Base-by-base conservation (phyloP, 2,888 invertebrate species). In the Macropis europaea region DNA sequence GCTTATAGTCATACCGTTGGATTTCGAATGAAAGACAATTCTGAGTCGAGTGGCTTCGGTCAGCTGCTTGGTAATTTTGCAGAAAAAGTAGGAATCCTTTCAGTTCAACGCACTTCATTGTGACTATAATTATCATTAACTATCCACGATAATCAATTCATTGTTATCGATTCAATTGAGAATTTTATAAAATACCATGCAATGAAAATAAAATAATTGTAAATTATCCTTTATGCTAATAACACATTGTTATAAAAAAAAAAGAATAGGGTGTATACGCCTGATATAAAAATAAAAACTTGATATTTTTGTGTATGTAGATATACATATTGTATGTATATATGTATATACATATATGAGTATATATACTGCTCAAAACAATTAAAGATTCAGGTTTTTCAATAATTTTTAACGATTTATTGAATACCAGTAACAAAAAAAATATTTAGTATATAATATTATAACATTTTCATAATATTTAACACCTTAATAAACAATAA, bases 21-120 rank as follows among this genome's bases (percentile, higher is more conserved):
- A 40, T 90, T 92, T 73, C 91, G 91, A 78, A 90, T 91, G 85
- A 92, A 91, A 77, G 91, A 91, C 77, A 90, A 90, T 57, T 89
- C 90, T 22, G 92, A 92, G 54, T 88, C 90, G 24, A 90, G 91
- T 38, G 88, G 86, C 17, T 82, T 93, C 17, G 90, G 92, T 24
- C 90, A 91, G 62, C 81, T 93, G 19, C 84, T 93, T 36, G 92
- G 92, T 57, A 92, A 70, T 36, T 68, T 77, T 40, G 73, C 67
- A 4, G 93, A 92, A 79, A 93, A 92, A 90, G 92, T 93, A 63
- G 93, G 92, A 30, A 90, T 92, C 60, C 82, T 89, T 57, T 89
- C 90, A 4, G 86, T 86, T 61, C 89, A 89, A 73, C 87, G 89
- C 67, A 89, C 89, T 75, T 86, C 89, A 30, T 89, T 88, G 87